These are phyloP conservation scores for Emydura subglobosa DNA, from an alignment of 2,113 vertebrate genomes.

Conservation along the genomic window DNA sequence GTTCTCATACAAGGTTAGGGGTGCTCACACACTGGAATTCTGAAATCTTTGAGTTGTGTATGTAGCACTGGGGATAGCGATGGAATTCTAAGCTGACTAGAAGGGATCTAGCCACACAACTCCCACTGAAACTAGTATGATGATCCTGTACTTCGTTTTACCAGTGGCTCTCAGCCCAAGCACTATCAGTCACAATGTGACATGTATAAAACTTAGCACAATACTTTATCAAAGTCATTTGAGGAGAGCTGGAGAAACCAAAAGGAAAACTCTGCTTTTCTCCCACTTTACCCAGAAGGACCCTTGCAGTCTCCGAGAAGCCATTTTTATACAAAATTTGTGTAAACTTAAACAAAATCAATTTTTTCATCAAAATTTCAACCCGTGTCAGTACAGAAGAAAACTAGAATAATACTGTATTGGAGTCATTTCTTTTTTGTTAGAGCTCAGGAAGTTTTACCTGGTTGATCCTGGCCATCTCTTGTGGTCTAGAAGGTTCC, in stretches of 20 bases:
- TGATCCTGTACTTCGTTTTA: not conserved
- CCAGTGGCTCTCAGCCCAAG: not conserved
- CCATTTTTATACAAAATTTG: not conserved
- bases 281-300: not conserved
- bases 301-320: not conserved
- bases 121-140: not conserved
- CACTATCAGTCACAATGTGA: too few species aligned
- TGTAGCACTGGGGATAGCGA: not conserved
- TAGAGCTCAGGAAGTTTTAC: not conserved
- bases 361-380: not conserved
- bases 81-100: not conserved
- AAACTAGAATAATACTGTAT: not conserved
- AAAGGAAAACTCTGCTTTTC: not conserved
- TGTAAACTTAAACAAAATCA: not conserved
- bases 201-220: too few species aligned
- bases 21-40: not conserved
- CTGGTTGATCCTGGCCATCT: not conserved
- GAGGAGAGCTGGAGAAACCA: not conserved
- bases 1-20: not conserved
- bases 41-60: not conserved
- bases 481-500: not conserved
- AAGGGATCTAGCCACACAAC: not conserved
- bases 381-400: not conserved
- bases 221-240: not conserved
- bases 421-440: not conserved